These are phyloP conservation scores for Lepus timidus DNA, from an alignment of 2,113 vertebrate genomes.

Conservation along the genomic window DNA sequence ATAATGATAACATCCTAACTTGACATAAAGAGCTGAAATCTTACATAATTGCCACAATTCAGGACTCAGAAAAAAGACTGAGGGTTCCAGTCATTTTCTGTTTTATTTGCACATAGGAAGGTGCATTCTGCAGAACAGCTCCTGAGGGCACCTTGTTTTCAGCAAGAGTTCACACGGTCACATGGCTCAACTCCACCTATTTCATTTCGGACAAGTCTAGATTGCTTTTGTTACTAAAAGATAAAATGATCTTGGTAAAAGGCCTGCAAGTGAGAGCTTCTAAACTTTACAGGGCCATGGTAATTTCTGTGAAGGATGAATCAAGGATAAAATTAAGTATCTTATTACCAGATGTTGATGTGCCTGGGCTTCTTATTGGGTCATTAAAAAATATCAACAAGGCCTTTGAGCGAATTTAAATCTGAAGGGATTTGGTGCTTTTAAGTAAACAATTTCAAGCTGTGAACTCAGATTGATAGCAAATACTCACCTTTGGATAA, in stretches of 20 bases:
- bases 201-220: slow-evolving; percentile 16
- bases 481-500: slow-evolving; percentile 15
- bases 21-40: slow-evolving; percentile 1
- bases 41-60: slow-evolving; percentile 69
- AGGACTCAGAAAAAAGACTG: background rate
- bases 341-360: background rate
- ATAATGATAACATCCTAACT: slow-evolving; percentile 58
- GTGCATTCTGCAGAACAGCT: background rate
- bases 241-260: slow-evolving; percentile 57
- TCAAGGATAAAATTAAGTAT: slow-evolving; percentile 7
- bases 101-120: slow-evolving; percentile 11
- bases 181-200: background rate
- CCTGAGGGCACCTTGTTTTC: slow-evolving; percentile 51
- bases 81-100: slow-evolving; percentile 57
- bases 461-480: background rate
- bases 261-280: slow-evolving; percentile 19
- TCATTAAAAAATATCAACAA: background rate
- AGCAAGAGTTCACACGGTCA: background rate
- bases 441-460: background rate
- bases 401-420: background rate
- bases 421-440: background rate
- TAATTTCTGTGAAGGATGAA: slow-evolving; percentile 18
- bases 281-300: background rate
- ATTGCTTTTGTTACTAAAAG: slow-evolving; percentile 16
- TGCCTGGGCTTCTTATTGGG: background rate